Evolutionary conservation across 92 coral and sea anemone species (phyloP).

Genomic region (Actinernus sp.): DNA sequence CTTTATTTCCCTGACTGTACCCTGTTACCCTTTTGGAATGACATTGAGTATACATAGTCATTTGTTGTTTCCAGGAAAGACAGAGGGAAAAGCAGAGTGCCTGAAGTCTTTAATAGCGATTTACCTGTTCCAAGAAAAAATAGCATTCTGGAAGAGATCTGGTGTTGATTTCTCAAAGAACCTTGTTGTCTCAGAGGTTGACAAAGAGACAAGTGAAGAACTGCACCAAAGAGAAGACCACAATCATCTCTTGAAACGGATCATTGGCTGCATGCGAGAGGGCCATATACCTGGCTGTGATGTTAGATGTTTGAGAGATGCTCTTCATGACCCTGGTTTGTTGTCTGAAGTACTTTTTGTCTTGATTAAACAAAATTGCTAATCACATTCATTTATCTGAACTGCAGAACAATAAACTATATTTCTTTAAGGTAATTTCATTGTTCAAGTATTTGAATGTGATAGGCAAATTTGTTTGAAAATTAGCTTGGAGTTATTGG

Average conservation of each 20-base stretch:
- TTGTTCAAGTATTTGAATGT: no score
- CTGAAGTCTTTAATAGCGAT: conserved; percentile 48
- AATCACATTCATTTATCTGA: no score
- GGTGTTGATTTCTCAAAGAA: conserved; percentile 12
- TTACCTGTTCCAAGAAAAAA: conserved; percentile 21
- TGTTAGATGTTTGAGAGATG: background rate
- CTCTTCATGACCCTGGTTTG: conserved; percentile 11
- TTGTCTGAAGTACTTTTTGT: background rate
- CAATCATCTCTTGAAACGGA: conserved; percentile 30
- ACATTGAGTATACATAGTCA: no score
- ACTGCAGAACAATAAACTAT: no score
- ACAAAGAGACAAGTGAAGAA: conserved; percentile 7
- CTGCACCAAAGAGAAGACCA: conserved; percentile 36
- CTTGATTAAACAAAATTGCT: background rate
- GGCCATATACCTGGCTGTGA: background rate
- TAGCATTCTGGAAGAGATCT: no score
- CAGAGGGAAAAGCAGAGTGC: conserved; percentile 24
- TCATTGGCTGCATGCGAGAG: conserved; percentile 13
- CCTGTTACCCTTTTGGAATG: no score
- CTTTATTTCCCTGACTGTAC: no score
- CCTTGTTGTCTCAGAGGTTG: conserved; percentile 5
- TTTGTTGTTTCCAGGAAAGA: conserved; percentile 34
- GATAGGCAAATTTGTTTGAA: no score
- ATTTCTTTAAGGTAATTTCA: no score
- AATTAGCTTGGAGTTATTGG: no score